Evolutionary conservation across 92 coral and sea anemone species (phyloP), one percentile per base, ranked within the genome.

Genomic region (Galaxea fascicularis): DNA sequence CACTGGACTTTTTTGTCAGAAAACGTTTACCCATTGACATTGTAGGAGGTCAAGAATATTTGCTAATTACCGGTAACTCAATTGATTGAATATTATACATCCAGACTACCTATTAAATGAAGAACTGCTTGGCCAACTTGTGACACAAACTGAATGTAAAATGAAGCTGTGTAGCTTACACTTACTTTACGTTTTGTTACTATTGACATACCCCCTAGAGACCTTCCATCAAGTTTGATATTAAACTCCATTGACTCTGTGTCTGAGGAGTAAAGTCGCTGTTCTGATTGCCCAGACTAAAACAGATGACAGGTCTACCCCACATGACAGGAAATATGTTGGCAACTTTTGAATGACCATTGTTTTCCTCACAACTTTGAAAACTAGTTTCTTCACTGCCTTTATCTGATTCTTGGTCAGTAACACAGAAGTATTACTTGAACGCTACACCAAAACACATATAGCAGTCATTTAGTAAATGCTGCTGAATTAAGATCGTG

Each of bases 211-310:
- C 77, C 90, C 56, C 85, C 85, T 12, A 78, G 77, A 25, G 85
- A 80, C 24, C 90, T 68, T 54, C 90, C 90, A 79, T 78, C 78
- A 17, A 85, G 45, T 64, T 85, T 85, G 12, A 85, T 77, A 47
- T 85, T 85, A 69, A 85, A 85, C 31, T 87, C 90, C 31, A 80
- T 62, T 52, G 29, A 10, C 6, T 57, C 69, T 57, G 24, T 73
- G 28, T 44, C 75, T 39, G 66, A 60, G 4, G 57, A 49, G n/a
- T 52, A 24, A 26, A 82, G 88, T 30, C 77, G 49, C 63, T 82
- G 88, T 58, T 88, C 91, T 52, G 14, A 82, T 88, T 16, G 91
- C 89, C 92, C 85, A 89, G 20, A 78, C 86, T 25, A 89, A 67
- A 31, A 65, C 92, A 47, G 85, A 74, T 56, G 62, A 25, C 22